Evolutionary conservation across 2,888 invertebrate species (phyloP), one percentile per base, ranked within the genome.

Genomic region (Coelinius sp.): DNA sequence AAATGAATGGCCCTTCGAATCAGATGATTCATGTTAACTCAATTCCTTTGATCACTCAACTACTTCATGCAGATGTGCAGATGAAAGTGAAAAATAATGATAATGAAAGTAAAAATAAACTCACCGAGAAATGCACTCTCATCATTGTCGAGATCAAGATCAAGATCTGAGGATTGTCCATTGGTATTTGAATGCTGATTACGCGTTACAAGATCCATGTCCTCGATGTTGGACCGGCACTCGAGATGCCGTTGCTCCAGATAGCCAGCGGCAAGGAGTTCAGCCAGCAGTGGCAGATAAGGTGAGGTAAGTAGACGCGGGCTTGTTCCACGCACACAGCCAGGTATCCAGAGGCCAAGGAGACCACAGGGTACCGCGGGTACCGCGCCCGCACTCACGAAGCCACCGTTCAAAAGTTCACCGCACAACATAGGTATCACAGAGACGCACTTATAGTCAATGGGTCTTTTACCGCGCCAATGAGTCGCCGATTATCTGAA

Each of bases 401-500:
- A 84, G 79, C 87, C 86, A 80, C 87, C 87, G 86, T 86, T 87
- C 81, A 87, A 82, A 76, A 87, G 84, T 84, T 87, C 87, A 74
- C 87, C 87, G 87, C 87, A 87, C 87, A 87, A 87, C 87, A 87
- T 87, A 87, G 85, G 85, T 85, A 82, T 81, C 81, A 71, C 73
- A 78, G 76, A 80, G 77, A 80, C 81, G 78, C 77, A 20, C 27
- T 17, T 31, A 35, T 76, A 78, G 76, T 80, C 49, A 74, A 67
- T 66, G 59, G 59, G 76, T 35, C 78, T 79, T 79, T 81, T 78
- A 81, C 79, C 78, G 75, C 76, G 74, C 75, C 78, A 70, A 76
- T 75, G 77, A 76, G 70, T 71, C 76, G 66, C 73, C 74, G 68
- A 49, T 73, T 77, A 78, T 70, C 83, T 80, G 75, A 44, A 68